A percentile compares a stretch with the other conserved stretches of the same genome.
Conservation (phyloP, 1,140 invertebrate species). For the Gonioctena quinquepunctata region DNA sequence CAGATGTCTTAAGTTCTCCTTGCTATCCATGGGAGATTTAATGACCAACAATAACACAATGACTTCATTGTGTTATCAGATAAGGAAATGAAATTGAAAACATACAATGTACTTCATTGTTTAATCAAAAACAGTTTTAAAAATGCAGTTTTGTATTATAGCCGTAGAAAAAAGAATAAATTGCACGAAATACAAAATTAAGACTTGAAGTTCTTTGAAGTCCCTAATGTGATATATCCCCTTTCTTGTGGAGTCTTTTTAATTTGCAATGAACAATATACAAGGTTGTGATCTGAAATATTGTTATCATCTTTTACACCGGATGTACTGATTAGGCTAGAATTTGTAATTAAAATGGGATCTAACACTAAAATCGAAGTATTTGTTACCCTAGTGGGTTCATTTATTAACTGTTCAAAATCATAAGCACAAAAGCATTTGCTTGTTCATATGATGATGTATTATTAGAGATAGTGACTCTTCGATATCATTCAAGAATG, state of each 20-base stretch:
- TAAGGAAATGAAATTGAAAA: too few relatives aligned
- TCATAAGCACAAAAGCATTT: not conserved
- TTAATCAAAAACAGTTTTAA: too few relatives aligned
- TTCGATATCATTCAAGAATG: not conserved
- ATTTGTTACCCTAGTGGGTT: not conserved
- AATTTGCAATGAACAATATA: not conserved
- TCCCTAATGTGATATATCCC: not conserved
- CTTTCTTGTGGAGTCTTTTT: not conserved
- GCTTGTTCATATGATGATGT: not conserved
- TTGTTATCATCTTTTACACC: not conserved
- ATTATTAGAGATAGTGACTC: not conserved
- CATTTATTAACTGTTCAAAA: not conserved
- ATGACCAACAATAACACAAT: too few relatives aligned
- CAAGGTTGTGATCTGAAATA: not conserved
- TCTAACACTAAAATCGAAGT: not conserved
- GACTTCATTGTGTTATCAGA: too few relatives aligned
- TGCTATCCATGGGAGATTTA: too few relatives aligned
- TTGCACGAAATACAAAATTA: too few relatives aligned
- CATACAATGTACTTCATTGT: too few relatives aligned
- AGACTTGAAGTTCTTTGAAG: not conserved
- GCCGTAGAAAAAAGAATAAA: too few relatives aligned
- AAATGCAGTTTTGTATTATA: too few relatives aligned
- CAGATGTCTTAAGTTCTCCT: too few relatives aligned
- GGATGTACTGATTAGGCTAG: not conserved
- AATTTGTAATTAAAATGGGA: not conserved